Percentiles rank a stretch among this genome's conserved stretches.
These are phyloP conservation scores for Sebastes miniatus DNA, from an alignment of 2,797 vertebrate genomes.

Conservation along the genomic window DNA sequence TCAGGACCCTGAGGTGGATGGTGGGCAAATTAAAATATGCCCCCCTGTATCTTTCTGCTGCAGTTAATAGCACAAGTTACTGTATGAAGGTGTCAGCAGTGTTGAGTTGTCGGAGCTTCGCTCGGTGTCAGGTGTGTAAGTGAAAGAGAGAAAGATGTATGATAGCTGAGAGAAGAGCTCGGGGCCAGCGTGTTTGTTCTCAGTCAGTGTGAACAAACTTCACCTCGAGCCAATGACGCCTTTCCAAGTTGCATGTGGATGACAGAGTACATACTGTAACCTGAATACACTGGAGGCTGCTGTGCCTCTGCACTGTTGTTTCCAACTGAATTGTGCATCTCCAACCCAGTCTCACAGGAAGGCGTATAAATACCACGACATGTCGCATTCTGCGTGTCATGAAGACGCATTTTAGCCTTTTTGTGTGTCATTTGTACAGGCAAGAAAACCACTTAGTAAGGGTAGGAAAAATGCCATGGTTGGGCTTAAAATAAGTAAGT, in stretches of 20 bases:
- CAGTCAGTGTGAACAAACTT: conserved; percentile 9
- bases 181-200: conserved; percentile 8
- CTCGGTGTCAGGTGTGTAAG: background rate
- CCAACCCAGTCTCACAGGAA: no score
- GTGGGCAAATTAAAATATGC: conserved; percentile 23
- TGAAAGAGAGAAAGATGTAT: background rate
- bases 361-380: no score
- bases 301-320: background rate
- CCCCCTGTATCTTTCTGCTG: conserved; percentile 6
- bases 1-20: conserved; percentile 20
- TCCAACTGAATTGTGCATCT: background rate
- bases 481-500: no score
- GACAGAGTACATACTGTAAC: background rate
- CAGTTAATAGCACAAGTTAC: conserved; percentile 26
- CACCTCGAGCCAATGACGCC: background rate
- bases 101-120: conserved; percentile 18
- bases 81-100: conserved; percentile 30
- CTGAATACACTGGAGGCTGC: background rate
- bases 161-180: conserved; percentile 10
- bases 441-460: no score
- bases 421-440: no score
- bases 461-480: no score
- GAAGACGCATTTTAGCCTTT: no score
- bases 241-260: conserved; percentile 4
- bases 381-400: no score